Evolutionary conservation across 1,140 invertebrate species (phyloP), one percentile per base, ranked within the genome.

Genomic region (Lordiphosa collinella): DNA sequence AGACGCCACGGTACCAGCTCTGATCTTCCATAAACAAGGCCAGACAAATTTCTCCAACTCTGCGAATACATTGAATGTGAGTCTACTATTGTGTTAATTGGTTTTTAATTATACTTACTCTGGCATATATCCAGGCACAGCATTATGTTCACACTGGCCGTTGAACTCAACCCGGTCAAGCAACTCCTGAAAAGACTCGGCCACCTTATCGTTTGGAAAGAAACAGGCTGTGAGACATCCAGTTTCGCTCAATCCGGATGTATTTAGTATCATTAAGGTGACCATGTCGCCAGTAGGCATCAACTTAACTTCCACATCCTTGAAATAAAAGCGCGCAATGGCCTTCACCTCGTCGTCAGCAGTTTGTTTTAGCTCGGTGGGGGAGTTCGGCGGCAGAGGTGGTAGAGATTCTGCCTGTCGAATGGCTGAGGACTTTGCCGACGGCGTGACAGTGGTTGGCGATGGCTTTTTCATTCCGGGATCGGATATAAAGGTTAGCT

Each of bases 1-100:
- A 82, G 18, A 72, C 50, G 10, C 67, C 67, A 3, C 76, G 76
- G 12, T 82, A 84, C 78, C 76, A 82, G 0, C 5, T 3, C 3
- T 55, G 46, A 34, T 82, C 76, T 6, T 64, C 78, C 7, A 7
- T 6, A 34, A 38, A 82, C 3, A 60, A 8, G 1, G 57, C 22
- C 35, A 63, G 4, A 13, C 78, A 84, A 22, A 76, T 1, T 61
- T 82, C 76, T 0, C 63, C 62, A 48, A 84, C 34, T 7, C 76
- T 82, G 14, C n/a, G n/a, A n/a, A n/a, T n/a, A n/a, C n/a, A n/a
- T n/a, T n/a, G n/a, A n/a, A n/a, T n/a, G n/a, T n/a, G n/a, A n/a
- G n/a, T n/a, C n/a, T n/a, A n/a, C n/a, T n/a, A n/a, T n/a, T n/a
- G n/a, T n/a, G n/a, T n/a, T 22, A 22, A 22, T 22, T 22, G n/a